phyloP scores from a whole-genome alignment of 2,888 invertebrate species.

The Tromatobia lineatoria region DNA sequence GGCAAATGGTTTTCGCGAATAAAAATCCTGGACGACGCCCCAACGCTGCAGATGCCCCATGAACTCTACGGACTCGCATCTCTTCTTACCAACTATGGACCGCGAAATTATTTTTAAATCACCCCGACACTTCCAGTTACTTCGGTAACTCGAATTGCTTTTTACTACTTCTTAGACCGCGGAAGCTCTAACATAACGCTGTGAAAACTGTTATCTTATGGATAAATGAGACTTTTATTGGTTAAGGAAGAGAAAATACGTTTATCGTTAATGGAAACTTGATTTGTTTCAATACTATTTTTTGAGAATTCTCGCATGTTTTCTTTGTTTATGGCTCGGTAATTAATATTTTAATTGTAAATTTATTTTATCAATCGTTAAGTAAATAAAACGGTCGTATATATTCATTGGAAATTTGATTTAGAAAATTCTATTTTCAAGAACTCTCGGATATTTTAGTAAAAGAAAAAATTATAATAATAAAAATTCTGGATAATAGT shows the following conservation, averaged over 20 bases:
- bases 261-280: neutral
- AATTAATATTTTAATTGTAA: too few relatives aligned
- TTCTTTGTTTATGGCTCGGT: too few relatives aligned
- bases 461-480: neutral
- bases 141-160: conserved; percentile 19
- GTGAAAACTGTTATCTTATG: neutral
- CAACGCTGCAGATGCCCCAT: conserved; percentile 31
- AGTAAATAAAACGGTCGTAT: too few relatives aligned
- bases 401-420: neutral
- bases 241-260: neutral
- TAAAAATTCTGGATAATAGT: conserved; percentile 73
- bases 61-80: conserved; percentile 11
- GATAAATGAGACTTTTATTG: neutral
- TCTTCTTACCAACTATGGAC: conserved; percentile 4
- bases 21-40: conserved; percentile 77
- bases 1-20: conserved; percentile 82
- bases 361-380: too few relatives aligned
- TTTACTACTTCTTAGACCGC: conserved; percentile 6
- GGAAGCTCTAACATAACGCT: neutral
- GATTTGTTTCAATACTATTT: too few relatives aligned
- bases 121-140: conserved; percentile 58
- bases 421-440: neutral
- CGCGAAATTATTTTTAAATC: conserved; percentile 80
- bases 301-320: too few relatives aligned
- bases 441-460: neutral